phyloP scores from a whole-genome alignment of 1,140 invertebrate genomes.

The Sinella curviseta region DNA sequence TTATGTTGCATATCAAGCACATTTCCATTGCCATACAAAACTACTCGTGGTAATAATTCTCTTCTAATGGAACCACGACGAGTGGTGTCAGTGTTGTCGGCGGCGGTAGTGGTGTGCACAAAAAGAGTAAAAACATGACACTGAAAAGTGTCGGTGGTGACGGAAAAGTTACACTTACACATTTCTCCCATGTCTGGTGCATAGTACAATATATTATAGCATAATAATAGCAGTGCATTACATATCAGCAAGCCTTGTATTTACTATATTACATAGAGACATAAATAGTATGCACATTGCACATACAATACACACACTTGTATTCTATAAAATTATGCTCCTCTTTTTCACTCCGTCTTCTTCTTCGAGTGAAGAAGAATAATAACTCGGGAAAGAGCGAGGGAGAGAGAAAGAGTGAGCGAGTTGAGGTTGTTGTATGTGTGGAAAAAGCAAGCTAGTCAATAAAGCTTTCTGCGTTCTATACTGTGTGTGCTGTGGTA shows the following conservation, averaged over 20 bases:
- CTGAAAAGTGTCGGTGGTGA: slow-evolving; percentile 20
- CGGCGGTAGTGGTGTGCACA: neutral
- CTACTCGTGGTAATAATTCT: neutral
- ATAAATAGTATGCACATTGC: neutral
- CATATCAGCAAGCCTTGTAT: neutral
- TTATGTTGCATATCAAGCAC: too few species aligned
- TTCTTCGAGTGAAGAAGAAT: neutral
- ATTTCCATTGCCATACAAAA: too few species aligned
- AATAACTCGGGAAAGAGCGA: too few species aligned
- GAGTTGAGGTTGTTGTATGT: too few species aligned
- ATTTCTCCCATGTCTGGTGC: neutral
- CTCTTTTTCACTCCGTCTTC: neutral
- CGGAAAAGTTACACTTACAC: slow-evolving; percentile 16
- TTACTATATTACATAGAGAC: neutral
- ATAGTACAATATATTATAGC: too few species aligned
- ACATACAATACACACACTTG: neutral
- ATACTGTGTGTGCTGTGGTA: too few species aligned
- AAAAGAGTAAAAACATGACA: slow-evolving; percentile 2
- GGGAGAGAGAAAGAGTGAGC: neutral
- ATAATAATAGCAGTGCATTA: neutral
- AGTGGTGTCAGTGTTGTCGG: neutral
- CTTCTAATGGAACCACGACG: neutral
- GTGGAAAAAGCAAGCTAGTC: slow-evolving; percentile 9
- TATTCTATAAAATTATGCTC: neutral
- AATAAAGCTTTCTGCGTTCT: neutral